Evolutionary conservation across 2,797 vertebrate species (phyloP).

Genomic region (Tangara arthus): DNA sequence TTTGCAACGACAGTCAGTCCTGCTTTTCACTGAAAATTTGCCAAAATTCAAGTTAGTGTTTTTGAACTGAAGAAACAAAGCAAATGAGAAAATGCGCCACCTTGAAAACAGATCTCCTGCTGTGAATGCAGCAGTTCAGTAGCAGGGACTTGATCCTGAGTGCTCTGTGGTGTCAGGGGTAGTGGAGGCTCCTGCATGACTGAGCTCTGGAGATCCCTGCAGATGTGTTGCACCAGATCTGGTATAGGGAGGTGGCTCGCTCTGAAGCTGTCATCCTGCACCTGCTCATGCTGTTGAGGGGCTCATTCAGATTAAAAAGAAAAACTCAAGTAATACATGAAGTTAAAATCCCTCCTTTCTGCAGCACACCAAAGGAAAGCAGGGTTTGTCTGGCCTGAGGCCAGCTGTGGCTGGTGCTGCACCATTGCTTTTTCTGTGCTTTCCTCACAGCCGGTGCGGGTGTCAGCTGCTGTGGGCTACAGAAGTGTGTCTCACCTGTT

Average conservation of each 20-base stretch:
- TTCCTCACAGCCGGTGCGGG: fast-evolving
- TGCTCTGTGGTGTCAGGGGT: neutral
- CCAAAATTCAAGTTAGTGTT: neutral
- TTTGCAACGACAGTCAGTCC: neutral
- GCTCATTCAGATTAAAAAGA: neutral
- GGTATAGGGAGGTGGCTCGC: neutral
- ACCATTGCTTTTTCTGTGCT: neutral
- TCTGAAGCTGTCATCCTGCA: neutral
- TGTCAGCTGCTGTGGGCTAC: neutral
- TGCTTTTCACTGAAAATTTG: neutral
- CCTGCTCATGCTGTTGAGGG: neutral
- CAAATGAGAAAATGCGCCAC: neutral
- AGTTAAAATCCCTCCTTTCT: neutral
- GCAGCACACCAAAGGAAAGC: neutral
- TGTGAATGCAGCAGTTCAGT: neutral
- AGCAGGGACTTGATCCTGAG: neutral
- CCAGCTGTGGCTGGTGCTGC: neutral
- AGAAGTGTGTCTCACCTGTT: neutral
- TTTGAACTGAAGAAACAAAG: neutral
- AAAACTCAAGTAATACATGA: neutral
- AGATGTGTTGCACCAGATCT: neutral
- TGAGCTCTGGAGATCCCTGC: neutral
- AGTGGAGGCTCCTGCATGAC: fast-evolving
- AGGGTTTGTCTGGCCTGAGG: fast-evolving
- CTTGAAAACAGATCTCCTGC: neutral